Conservation (phyloP, 2,888 invertebrate species). For the Melitaea athalia region DNA sequence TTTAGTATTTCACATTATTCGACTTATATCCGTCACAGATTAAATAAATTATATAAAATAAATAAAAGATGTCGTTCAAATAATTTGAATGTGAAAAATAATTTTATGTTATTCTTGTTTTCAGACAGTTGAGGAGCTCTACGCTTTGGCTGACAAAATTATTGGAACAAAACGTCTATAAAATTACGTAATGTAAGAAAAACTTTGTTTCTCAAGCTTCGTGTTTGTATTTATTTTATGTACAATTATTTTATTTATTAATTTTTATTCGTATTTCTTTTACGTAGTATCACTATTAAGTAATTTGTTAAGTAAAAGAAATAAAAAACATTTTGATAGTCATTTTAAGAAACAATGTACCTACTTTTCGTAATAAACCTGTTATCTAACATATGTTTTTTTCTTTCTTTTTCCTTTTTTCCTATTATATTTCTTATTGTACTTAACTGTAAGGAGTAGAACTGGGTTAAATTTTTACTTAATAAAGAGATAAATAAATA, state of each 20-base stretch:
- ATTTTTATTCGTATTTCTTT: not conserved
- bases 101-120: conserved; percentile 50
- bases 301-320: not conserved
- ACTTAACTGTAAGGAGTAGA: too few relatives aligned
- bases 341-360: conserved; percentile 9
- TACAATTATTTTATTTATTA: conserved; percentile 17
- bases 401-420: not conserved
- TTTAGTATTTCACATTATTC: not conserved
- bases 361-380: conserved; percentile 27
- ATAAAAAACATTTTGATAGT: conserved; percentile 2
- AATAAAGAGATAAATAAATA: conserved; percentile 16
- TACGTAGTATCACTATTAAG: not conserved
- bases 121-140: conserved; percentile 87
- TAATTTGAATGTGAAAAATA: not conserved
- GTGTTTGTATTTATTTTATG: conserved; percentile 6
- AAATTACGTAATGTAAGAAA: conserved; percentile 23
- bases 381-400: not conserved
- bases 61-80: not conserved
- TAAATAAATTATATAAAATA: too few relatives aligned
- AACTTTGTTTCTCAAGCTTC: not conserved
- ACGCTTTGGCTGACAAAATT: conserved; percentile 85
- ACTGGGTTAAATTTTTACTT: too few relatives aligned
- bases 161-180: conserved; percentile 77
- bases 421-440: too few relatives aligned
- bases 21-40: too few relatives aligned